Percentiles rank a stretch among this genome's conserved stretches.
Evolutionary conservation across 2,113 vertebrate genomes (phyloP).

Genomic region (Ciconia boyciana): DNA sequence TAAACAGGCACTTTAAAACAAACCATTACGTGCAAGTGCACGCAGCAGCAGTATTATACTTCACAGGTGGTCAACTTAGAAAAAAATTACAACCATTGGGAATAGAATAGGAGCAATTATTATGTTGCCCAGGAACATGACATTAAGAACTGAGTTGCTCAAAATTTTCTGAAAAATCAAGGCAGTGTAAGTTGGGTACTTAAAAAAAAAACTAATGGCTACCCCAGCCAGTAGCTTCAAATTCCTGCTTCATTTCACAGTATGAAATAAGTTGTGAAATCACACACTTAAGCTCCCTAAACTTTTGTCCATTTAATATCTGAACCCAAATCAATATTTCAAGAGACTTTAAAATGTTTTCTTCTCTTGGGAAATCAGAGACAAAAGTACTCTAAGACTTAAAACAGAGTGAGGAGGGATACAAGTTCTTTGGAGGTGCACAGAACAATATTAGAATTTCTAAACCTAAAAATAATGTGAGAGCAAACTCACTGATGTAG

Average conservation of each 20-base stretch:
- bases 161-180: not conserved
- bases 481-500: conserved; percentile 1
- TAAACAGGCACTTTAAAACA: not conserved
- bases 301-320: not conserved
- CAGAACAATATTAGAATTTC: not conserved
- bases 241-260: not conserved
- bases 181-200: not conserved
- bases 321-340: not conserved
- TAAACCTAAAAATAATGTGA: not conserved
- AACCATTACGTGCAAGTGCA: not conserved
- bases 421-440: not conserved
- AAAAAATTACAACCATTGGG: not conserved
- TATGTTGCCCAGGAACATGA: not conserved
- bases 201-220: not conserved
- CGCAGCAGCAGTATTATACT: not conserved
- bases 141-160: not conserved
- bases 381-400: not conserved
- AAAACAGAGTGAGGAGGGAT: not conserved
- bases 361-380: not conserved
- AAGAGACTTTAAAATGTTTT: not conserved
- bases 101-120: not conserved
- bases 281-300: not conserved
- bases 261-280: not conserved
- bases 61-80: not conserved
- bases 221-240: not conserved